Percentiles rank a stretch among this genome's conserved stretches.
Evolutionary conservation across 1,140 invertebrate genomes (phyloP).

Genomic region (Ostrea edulis): DNA sequence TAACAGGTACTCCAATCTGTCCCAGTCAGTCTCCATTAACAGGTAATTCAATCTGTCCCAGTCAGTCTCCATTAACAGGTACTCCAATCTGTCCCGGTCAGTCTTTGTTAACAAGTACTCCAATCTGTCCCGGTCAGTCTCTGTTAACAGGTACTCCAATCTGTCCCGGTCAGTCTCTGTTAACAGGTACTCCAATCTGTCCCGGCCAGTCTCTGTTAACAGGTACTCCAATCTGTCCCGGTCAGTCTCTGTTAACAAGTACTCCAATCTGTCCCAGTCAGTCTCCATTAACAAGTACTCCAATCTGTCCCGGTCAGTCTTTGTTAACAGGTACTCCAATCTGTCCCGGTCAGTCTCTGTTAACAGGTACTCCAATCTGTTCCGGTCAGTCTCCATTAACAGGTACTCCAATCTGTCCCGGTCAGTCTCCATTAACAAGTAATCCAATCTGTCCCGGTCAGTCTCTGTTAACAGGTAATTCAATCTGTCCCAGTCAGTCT

Average conservation of each 20-base stretch:
- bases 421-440: background rate
- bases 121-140: constrained; percentile 81
- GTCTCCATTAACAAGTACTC: no score
- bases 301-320: constrained; percentile 81
- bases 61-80: background rate
- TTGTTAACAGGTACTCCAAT: no score
- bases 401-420: background rate
- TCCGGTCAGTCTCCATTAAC: background rate
- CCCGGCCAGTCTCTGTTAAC: background rate
- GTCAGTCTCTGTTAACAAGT: background rate
- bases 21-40: background rate
- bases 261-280: no score
- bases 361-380: background rate
- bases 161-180: background rate
- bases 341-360: background rate
- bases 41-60: background rate
- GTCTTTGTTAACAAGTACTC: no score
- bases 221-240: background rate
- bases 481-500: constrained; percentile 80
- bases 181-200: background rate
- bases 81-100: no score
- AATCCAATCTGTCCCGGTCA: no score
- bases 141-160: no score
- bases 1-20: background rate
- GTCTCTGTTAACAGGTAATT: no score